Percentiles rank a stretch among this genome's conserved stretches.
Evolutionary conservation across 2,888 invertebrate species (phyloP).

Genomic region (Xestia sexstrigata): DNA sequence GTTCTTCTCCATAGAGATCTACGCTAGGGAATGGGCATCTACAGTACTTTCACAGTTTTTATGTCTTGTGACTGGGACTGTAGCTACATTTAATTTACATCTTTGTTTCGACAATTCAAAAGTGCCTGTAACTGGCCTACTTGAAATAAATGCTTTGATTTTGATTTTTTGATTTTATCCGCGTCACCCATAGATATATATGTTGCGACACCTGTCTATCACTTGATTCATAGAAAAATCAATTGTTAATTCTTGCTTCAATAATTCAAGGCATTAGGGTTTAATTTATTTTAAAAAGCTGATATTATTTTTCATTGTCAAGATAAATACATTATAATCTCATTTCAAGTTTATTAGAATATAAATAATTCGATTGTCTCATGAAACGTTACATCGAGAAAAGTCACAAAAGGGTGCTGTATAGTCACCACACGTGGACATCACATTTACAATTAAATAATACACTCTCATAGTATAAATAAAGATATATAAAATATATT

Average conservation of each 20-base stretch:
- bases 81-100: too few relatives aligned
- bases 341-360: neutral
- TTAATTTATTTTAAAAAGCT: neutral
- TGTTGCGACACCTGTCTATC: too few relatives aligned
- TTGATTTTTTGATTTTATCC: too few relatives aligned
- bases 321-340: neutral
- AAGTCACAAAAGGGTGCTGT: neutral
- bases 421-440: neutral
- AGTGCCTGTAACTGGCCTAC: too few relatives aligned
- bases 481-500: constrained; percentile 23
- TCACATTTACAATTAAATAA: neutral
- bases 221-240: neutral
- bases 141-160: too few relatives aligned
- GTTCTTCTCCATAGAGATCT: too few relatives aligned
- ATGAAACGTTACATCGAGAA: neutral
- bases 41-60: too few relatives aligned
- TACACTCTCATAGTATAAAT: constrained; percentile 12
- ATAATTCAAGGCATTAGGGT: neutral
- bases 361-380: neutral
- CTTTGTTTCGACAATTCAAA: too few relatives aligned
- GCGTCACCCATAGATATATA: too few relatives aligned
- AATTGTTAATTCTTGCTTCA: neutral
- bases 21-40: too few relatives aligned
- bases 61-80: too few relatives aligned
- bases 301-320: neutral